Percentiles rank a stretch among this genome's conserved stretches.
phyloP scores from a whole-genome alignment of 2,113 vertebrate species.

The Leucoraja erinaceus region DNA sequence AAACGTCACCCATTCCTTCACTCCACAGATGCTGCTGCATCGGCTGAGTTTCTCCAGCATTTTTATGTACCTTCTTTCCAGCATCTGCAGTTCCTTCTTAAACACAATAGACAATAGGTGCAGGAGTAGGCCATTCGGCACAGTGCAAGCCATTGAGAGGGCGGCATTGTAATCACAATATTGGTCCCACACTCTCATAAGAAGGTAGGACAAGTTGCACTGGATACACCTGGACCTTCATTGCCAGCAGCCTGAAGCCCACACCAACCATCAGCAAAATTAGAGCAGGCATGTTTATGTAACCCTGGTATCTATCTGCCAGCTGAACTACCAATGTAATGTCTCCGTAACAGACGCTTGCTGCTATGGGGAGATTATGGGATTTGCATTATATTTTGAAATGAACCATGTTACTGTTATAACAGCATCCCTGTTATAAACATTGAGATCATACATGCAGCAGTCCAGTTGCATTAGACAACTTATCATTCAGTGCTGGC shows the following conservation, averaged over 20 bases:
- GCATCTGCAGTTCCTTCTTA: too few species aligned
- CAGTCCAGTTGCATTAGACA: not conserved
- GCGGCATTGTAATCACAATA: not conserved
- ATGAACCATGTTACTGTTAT: not conserved
- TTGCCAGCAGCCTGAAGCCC: slow-evolving; percentile 34
- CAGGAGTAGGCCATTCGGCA: too few species aligned
- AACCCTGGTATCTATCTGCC: slow-evolving; percentile 2
- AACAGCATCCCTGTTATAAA: not conserved
- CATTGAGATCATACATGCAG: not conserved
- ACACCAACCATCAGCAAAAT: not conserved
- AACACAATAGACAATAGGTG: too few species aligned
- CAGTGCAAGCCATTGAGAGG: not conserved
- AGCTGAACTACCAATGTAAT: not conserved
- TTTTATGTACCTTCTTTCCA: too few species aligned
- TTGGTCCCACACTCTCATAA: slow-evolving; percentile 44
- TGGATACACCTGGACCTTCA: slow-evolving; percentile 42
- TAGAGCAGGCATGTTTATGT: slow-evolving; percentile 21
- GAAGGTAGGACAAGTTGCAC: slow-evolving; percentile 41
- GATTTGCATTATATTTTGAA: slow-evolving; percentile 3
- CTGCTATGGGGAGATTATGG: not conserved
- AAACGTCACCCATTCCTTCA: too few species aligned
- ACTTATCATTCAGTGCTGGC: not conserved
- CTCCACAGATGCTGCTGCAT: too few species aligned
- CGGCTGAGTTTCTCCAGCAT: not conserved
- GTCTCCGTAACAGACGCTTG: not conserved